Conservation (phyloP, 2,797 vertebrate species). For the Dermochelys coriacea region DNA sequence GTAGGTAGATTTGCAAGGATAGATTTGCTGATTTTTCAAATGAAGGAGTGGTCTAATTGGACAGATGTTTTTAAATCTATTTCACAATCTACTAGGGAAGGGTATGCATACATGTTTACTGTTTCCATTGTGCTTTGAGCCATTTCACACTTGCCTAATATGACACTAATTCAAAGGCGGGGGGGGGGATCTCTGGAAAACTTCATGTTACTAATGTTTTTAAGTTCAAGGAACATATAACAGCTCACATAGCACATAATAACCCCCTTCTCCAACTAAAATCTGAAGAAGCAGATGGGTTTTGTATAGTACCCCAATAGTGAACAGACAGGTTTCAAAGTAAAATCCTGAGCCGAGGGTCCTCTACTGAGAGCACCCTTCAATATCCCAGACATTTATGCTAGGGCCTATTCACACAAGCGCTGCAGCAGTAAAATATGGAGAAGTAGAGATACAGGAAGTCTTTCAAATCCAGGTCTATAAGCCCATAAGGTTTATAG, state of each 20-base stretch:
- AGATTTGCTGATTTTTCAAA: not conserved
- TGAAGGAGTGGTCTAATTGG: not conserved
- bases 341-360: not conserved
- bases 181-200: not conserved
- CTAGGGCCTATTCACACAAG: not conserved
- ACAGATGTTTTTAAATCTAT: not conserved
- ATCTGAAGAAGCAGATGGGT: not conserved
- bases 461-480: not conserved
- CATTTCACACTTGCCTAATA: not conserved
- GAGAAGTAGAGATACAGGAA: not conserved
- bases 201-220: not conserved
- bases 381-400: not conserved
- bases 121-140: not conserved
- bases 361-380: not conserved
- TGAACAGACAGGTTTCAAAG: not conserved
- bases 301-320: not conserved
- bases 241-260: not conserved
- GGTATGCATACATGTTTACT: not conserved
- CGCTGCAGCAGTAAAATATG: not conserved
- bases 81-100: not conserved
- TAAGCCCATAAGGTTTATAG: not conserved
- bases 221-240: not conserved
- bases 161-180: not conserved
- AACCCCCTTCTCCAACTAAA: not conserved
- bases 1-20: too few species aligned